Evolutionary conservation across 2,888 invertebrate species (phyloP), one percentile per base, ranked within the genome.

Genomic region (Platycheirus albimanus): DNA sequence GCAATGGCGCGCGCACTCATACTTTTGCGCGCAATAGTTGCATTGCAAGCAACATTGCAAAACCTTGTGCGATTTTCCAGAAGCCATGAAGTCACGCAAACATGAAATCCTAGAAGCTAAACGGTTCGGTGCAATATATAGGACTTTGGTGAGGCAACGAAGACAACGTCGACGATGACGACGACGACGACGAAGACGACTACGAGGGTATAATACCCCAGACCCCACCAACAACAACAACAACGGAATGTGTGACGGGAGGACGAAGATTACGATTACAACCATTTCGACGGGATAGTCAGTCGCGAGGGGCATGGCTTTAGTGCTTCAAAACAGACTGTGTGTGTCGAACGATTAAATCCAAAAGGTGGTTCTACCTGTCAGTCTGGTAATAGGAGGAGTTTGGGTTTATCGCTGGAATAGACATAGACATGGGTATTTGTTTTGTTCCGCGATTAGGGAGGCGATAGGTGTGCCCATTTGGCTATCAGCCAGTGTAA

Each of bases 61-160:
- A 30, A 13, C 24, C 41, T 41, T 58, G 38, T 41, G 43, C 47
- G 52, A 66, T 67, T 74, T 78, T 69, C 69, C 84, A 84, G 84
- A 75, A 84, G 84, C 84, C 79, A 84, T 84, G 84, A 52, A 84
- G 84, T 79, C 84, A 84, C 84, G 84, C 84, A 75, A 84, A 84
- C 74, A 84, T 79, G 84, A 84, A 74, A 84, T 79, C 70, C 74
- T 66, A 83, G 72, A 78, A 84, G 74, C 64, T 78, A 83, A 83
- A 74, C 83, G 72, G 49, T 69, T 72, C 58, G 30, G 72, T 61
- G 47, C 81, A 63, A 61, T 66, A 72, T 77, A 81, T n/a, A n/a
- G n/a, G n/a, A n/a, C n/a, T n/a, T n/a, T n/a, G n/a, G n/a, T n/a
- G n/a, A n/a, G n/a, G 66, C 54, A 52, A 63, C 33, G 52, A 63